These are phyloP conservation scores for Mohoua ochrocephala DNA, from an alignment of 2,113 vertebrate species.

Conservation along the genomic window DNA sequence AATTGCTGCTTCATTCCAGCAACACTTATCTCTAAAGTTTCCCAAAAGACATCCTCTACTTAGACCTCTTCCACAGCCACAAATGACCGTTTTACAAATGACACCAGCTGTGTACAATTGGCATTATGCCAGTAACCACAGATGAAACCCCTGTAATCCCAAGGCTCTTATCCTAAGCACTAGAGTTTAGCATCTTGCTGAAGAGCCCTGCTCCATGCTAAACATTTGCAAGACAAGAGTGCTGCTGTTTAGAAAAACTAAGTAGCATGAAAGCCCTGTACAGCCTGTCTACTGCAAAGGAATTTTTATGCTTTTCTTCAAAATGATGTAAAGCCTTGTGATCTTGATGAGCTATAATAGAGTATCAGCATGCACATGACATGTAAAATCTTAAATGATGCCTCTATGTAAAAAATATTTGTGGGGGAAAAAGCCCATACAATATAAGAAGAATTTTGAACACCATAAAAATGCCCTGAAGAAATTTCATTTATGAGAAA, in stretches of 20 bases:
- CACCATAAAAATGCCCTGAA: neutral
- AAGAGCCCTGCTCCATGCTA: neutral
- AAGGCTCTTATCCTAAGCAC: neutral
- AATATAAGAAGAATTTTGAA: neutral
- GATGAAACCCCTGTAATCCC: neutral
- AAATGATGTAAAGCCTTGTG: neutral
- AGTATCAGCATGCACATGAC: neutral
- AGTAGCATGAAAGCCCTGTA: neutral
- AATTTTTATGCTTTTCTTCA: neutral
- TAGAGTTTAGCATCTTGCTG: neutral
- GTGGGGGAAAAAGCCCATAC: accelerated
- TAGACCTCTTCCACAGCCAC: neutral
- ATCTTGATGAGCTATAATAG: neutral
- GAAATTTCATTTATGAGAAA: neutral
- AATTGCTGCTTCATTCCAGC: neutral
- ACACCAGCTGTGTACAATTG: neutral
- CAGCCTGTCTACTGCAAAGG: neutral
- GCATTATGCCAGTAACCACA: neutral
- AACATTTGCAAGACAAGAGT: neutral
- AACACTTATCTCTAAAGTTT: neutral
- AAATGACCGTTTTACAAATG: neutral
- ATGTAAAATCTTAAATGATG: neutral
- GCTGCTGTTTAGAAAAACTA: neutral
- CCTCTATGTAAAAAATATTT: neutral
- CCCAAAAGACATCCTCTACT: neutral